Conservation (phyloP, 2,797 vertebrate species). For the Cephalopachus bancanus region DNA sequence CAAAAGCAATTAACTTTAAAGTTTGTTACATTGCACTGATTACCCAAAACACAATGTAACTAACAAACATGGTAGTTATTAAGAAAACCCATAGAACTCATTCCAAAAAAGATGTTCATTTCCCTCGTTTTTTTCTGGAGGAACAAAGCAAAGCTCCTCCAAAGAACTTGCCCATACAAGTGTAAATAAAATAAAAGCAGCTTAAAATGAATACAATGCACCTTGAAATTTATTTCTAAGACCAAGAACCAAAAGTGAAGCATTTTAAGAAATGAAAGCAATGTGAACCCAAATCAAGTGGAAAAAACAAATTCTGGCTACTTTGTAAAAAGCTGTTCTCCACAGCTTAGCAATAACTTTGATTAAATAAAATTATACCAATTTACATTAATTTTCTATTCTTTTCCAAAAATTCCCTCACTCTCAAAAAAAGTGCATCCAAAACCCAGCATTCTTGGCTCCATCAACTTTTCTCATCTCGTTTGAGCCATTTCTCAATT, state of each 20-base stretch:
- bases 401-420: conserved; percentile 87
- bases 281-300: conserved; percentile 84
- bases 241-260: conserved; percentile 88
- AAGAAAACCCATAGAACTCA: conserved; percentile 84
- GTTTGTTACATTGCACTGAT: conserved; percentile 81
- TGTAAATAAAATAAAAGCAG: conserved; percentile 88
- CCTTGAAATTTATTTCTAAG: conserved; percentile 89
- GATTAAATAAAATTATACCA: conserved; percentile 92
- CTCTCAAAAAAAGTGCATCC: conserved; percentile 91
- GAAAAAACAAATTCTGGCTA: conserved; percentile 81
- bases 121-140: conserved; percentile 78
- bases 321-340: conserved; percentile 87
- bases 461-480: conserved; percentile 81
- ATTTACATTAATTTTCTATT: conserved; percentile 91
- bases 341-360: conserved; percentile 88
- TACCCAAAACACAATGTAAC: conserved; percentile 77
- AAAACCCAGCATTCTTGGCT: conserved; percentile 89
- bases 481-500: conserved; percentile 89
- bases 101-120: conserved; percentile 80
- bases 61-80: conserved; percentile 74
- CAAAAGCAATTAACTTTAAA: conserved; percentile 79
- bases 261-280: conserved; percentile 87
- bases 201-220: conserved; percentile 87
- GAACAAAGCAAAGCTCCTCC: conserved; percentile 69
- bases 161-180: conserved; percentile 84